phyloP scores from a whole-genome alignment of 2,797 vertebrate genomes.

The Sarcophilus harrisii region DNA sequence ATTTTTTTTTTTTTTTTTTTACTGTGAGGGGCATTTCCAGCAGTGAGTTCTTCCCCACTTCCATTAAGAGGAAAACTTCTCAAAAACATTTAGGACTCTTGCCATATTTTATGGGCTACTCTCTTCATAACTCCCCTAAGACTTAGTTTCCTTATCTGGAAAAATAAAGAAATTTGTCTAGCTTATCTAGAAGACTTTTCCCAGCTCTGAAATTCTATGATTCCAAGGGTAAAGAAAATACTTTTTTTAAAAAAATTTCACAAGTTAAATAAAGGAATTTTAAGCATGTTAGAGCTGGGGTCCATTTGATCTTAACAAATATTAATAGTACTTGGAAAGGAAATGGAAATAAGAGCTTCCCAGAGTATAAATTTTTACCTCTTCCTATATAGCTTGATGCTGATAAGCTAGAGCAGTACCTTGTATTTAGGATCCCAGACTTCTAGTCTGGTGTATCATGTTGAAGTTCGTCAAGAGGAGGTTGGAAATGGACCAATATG shows the following conservation, averaged over 20 bases:
- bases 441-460: constrained; percentile 6
- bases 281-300: background rate
- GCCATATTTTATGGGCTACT: background rate
- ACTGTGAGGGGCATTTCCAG: background rate
- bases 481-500: background rate
- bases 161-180: background rate
- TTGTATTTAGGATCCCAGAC: background rate
- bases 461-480: constrained; percentile 16
- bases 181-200: background rate
- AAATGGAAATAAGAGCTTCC: background rate
- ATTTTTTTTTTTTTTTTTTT: background rate
- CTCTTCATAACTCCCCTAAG: background rate
- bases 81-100: background rate
- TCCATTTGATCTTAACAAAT: background rate
- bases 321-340: background rate
- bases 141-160: background rate
- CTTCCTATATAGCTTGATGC: background rate
- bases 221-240: background rate
- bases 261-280: background rate
- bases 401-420: background rate
- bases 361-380: background rate
- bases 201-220: background rate
- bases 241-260: background rate
- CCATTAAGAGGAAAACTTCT: background rate
- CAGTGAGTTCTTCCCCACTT: background rate